Base-by-base conservation (phyloP, 2,113 vertebrate genomes). In the Tricholaema leucomelas region DNA sequence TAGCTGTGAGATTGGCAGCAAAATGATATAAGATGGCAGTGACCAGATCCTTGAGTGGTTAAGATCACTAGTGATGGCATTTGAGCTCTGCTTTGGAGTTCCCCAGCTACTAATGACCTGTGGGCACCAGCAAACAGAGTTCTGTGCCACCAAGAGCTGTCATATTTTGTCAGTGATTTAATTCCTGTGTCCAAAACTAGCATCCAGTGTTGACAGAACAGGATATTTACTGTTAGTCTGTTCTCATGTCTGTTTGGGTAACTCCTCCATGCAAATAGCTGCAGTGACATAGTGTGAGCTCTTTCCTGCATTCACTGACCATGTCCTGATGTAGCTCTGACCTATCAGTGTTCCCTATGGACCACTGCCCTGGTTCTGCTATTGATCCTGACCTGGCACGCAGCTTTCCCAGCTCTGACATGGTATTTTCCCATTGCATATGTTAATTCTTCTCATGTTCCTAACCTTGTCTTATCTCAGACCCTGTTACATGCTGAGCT, bases 201-300 rank as follows among this genome's bases (percentile, higher is more conserved):
- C 60, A 70, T n/a, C 28, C 79, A 63, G 23, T 87, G 67, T 59
- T 92, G 93, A 46, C 90, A 89, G 75, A 91, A 61, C 9, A 50
- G 82, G 56, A 18, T 94, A 85, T 90, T 95, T 89, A 74, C 60
- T 55, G 81, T 69, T 70, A 76, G 27, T 10, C 25, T 73, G 50
- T 86, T 80, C 59, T 86, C 38, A 5, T 15, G 25, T 76, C 75
- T 94, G 70, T 63, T 82, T 81, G 46, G 1, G 1, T 70, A 87
- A 82, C 52, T 69, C 33, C 40, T 81, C 50, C 4, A 1, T 61
- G 28, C 9, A 1, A 48, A 54, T 48, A 77, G 44, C 73, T 78
- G 56, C 28, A 54, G 27, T 33, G 31, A 23, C 48, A 56, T 7
- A 60, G 54, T 21, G 71, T 76, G 89, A 79, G 64, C 58, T 14